phyloP scores from a whole-genome alignment of 2,888 invertebrate genomes.

The Cataglyphis altisquamis region DNA sequence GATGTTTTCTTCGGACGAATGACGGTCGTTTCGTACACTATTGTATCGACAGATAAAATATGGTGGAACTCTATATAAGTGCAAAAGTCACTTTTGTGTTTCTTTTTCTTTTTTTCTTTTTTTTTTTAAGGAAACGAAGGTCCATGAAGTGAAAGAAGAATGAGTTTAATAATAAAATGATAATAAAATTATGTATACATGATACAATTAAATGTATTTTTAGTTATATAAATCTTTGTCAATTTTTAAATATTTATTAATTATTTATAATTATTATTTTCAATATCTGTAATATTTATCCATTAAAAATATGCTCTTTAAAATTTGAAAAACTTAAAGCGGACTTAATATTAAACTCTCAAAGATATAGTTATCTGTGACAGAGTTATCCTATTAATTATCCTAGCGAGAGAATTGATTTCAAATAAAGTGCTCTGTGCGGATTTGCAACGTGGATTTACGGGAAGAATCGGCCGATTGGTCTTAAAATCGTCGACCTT shows the following conservation, averaged over 20 bases:
- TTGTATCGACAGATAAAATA: not conserved
- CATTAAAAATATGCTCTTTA: not conserved
- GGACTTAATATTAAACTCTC: not conserved
- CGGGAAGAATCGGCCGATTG: not conserved
- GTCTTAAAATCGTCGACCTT: not conserved
- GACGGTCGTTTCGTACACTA: conserved; percentile 1
- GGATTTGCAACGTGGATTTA: conserved; percentile 2
- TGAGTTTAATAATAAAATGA: not conserved
- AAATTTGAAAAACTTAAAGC: not conserved
- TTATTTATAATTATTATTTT: not conserved
- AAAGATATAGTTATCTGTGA: not conserved
- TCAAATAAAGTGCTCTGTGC: not conserved
- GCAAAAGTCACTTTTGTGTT: not conserved
- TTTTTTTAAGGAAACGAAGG: not conserved
- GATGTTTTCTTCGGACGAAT: conserved; percentile 32
- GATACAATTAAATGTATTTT: not conserved
- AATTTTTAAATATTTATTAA: not conserved
- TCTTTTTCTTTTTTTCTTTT: not conserved
- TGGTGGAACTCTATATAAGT: not conserved
- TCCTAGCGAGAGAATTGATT: not conserved
- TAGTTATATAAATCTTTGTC: not conserved
- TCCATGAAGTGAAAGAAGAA: not conserved
- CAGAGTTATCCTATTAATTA: not conserved
- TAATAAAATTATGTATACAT: not conserved
- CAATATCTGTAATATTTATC: not conserved